phyloP scores from a whole-genome alignment of 2,113 vertebrate genomes.

The Dipodomys spectabilis region DNA sequence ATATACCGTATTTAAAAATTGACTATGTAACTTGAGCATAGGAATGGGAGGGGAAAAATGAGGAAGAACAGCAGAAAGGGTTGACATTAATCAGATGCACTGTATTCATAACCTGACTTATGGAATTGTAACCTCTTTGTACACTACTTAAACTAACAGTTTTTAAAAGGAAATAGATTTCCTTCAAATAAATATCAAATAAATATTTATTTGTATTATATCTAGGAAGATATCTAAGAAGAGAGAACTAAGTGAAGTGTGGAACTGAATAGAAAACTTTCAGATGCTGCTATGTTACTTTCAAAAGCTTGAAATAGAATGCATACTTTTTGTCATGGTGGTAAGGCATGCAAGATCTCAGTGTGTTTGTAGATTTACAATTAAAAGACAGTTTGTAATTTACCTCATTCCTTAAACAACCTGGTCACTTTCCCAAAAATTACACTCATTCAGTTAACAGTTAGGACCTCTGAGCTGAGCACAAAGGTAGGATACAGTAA shows the following conservation, averaged over 20 bases:
- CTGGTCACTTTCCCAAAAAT: not conserved
- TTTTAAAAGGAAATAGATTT: slow-evolving; percentile 25
- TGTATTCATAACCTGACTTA: too few species aligned
- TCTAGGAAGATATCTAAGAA: not conserved
- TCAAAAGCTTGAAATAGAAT: not conserved
- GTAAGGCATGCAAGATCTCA: slow-evolving; percentile 18
- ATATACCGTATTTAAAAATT: too few species aligned
- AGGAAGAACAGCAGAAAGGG: too few species aligned
- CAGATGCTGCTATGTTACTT: not conserved
- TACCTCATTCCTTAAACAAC: not conserved
- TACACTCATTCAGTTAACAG: slow-evolving; percentile 4
- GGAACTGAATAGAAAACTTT: not conserved
- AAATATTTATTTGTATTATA: not conserved
- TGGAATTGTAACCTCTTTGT: too few species aligned
- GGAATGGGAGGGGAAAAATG: too few species aligned
- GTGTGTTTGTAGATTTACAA: not conserved
- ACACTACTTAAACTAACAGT: too few species aligned
- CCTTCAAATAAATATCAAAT: slow-evolving; percentile 30
- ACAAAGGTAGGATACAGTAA: not conserved
- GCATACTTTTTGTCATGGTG: slow-evolving; percentile 20
- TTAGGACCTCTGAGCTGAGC: not conserved
- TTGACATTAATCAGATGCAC: too few species aligned
- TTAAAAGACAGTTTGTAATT: not conserved
- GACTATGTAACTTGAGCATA: too few species aligned
- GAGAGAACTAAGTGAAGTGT: not conserved